Evolutionary conservation across 2,888 invertebrate species (phyloP).

Genomic region (Nemotelus nigrinus): DNA sequence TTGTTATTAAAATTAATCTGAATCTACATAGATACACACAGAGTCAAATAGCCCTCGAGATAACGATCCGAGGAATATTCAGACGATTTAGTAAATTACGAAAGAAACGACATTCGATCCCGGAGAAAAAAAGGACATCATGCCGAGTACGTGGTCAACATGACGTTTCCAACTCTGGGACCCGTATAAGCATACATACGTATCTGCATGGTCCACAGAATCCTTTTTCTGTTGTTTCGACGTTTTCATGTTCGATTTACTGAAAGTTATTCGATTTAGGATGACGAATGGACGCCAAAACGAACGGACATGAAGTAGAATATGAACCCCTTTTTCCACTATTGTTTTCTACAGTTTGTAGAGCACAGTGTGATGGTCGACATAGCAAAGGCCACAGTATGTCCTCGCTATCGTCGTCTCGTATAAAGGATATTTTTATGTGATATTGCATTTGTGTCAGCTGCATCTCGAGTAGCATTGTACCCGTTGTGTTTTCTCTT

Average conservation of each 20-base stretch:
- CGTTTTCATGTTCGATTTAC: conserved; percentile 25
- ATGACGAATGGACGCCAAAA: conserved; percentile 15
- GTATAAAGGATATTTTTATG: no score
- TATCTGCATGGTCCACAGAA: no score
- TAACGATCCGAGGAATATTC: no score
- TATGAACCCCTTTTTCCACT: conserved; percentile 11
- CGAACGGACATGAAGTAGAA: background rate
- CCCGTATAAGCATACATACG: background rate
- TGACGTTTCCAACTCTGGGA: conserved; percentile 9
- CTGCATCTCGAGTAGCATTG: background rate
- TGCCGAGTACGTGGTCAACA: conserved; percentile 34
- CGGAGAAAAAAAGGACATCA: conserved; percentile 1
- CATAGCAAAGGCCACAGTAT: no score
- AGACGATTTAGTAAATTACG: no score
- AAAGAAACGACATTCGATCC: background rate
- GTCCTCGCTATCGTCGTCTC: no score
- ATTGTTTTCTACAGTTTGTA: background rate
- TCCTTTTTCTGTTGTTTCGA: conserved; percentile 3
- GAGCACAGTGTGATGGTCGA: no score
- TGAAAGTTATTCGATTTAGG: conserved; percentile 28
- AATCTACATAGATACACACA: no score
- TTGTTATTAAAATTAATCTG: no score
- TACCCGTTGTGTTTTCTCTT: conserved; percentile 8
- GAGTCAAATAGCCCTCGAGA: no score
- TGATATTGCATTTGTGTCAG: background rate